Evolutionary conservation across 2,113 vertebrate species (phyloP), one percentile per base, ranked within the genome.

Genomic region (Gavialis gangeticus): DNA sequence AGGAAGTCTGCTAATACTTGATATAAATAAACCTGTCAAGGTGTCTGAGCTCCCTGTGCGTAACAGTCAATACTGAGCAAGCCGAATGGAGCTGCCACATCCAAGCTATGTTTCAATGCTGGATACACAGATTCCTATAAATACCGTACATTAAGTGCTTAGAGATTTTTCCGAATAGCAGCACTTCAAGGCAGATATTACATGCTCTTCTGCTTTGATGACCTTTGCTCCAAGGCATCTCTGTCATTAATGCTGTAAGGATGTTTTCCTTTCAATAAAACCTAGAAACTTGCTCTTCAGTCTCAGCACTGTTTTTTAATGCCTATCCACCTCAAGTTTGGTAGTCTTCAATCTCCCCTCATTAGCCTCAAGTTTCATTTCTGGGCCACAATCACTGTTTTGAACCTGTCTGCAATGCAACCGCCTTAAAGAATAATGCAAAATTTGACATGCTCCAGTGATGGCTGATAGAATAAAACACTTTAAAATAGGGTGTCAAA

Each of bases 91-190:
- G 21, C 9, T 19, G 66, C n/a, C 73, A 62, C 81, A 63, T 58
- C 27, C 1, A 0, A 86, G 34, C 56, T 88, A 22, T 0, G 1
- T 30, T 66, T 19, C 60, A 93, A 12, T 87, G 59, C 24, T 6
- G 54, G 82, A 30, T 2, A 85, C 2, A 84, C 58, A 84, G 54
- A 85, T 63, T 78, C 66, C 78, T 84, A 56, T 85, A 92, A 59
- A 60, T 2, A 86, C 46, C 8, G 80, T 25, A 30, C 77, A 30
- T 66, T 79, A 85, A 90, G 66, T 37, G 66, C 78, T 89, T 75
- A 86, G 63, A 56, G 28, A 78, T 75, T 73, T 91, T 92, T 73
- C 24, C 54, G 64, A 86, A 88, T 37, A 63, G 79, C 95, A 37
- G 56, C 67, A 90, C 60, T 79, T 82, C 64, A 37, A 3, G 11